phyloP scores from a whole-genome alignment of 2,797 vertebrate species.

The Rhabdomys pumilio region DNA sequence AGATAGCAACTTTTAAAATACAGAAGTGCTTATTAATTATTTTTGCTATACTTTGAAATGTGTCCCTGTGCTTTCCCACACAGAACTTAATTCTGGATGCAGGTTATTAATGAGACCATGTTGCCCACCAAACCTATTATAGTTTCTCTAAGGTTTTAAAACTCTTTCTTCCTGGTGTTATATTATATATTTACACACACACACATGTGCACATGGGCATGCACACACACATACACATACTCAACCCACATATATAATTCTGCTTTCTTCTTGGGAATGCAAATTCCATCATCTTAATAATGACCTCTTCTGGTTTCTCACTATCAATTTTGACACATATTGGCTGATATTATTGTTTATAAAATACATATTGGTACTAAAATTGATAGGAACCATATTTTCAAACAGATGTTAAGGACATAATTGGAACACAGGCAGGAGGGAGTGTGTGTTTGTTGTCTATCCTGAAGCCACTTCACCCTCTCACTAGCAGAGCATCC shows the following conservation, averaged over 20 bases:
- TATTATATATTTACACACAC: not conserved
- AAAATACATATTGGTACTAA: conserved; percentile 24
- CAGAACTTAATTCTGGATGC: not conserved
- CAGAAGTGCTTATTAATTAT: not conserved
- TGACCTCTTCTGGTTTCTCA: not conserved
- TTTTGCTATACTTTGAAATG: conserved; percentile 35
- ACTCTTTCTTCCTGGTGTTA: not conserved
- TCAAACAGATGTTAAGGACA: not conserved
- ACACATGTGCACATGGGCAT: not conserved
- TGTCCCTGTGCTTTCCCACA: not conserved
- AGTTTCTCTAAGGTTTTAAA: conserved; percentile 4
- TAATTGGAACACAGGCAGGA: not conserved
- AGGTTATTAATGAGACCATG: not conserved
- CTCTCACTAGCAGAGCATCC: not conserved
- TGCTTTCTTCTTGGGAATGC: not conserved
- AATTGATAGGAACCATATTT: conserved; percentile 15
- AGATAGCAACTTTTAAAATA: not conserved
- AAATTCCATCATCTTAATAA: not conserved
- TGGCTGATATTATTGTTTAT: conserved; percentile 17
- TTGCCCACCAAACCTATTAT: not conserved
- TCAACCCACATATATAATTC: not conserved
- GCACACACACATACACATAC: not conserved
- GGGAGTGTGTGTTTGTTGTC: too few relatives aligned
- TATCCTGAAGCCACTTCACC: not conserved
- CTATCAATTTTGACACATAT: not conserved